Conservation (phyloP, 2,797 vertebrate genomes). For the Cyprinodon diabolis region DNA sequence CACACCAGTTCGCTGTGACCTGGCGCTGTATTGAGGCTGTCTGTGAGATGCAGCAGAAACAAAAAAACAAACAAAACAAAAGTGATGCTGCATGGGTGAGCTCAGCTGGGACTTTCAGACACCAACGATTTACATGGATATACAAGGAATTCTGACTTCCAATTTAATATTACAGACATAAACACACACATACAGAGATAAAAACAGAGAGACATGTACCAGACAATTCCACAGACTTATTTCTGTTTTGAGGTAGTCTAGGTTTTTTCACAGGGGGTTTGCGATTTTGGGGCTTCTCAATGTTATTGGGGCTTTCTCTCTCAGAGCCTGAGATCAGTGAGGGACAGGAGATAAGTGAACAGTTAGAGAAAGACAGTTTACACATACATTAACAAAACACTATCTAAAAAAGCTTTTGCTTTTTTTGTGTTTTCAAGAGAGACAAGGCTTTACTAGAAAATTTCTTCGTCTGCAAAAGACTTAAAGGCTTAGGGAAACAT, state of each 20-base stretch:
- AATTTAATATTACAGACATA: background rate
- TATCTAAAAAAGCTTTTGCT: background rate
- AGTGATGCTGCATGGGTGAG: background rate
- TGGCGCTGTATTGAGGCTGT: slow-evolving; percentile 70
- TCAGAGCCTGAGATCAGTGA: slow-evolving; percentile 77
- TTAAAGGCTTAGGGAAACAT: background rate
- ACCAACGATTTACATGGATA: background rate
- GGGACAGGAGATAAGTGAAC: slow-evolving; percentile 67
- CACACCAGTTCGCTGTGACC: slow-evolving; percentile 78
- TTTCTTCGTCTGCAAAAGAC: background rate
- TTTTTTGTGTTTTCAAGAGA: background rate
- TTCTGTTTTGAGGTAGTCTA: slow-evolving; percentile 83
- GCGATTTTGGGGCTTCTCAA: slow-evolving; percentile 82
- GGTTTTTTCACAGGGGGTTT: slow-evolving; percentile 84
- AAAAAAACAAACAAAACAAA: background rate
- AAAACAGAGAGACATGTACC: slow-evolving; percentile 75
- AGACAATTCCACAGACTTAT: slow-evolving; percentile 81
- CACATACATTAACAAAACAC: slow-evolving; percentile 49
- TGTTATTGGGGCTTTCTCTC: slow-evolving; percentile 80
- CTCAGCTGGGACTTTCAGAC: background rate
- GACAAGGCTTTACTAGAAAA: background rate
- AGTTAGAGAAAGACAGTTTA: slow-evolving; percentile 57
- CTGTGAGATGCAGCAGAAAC: slow-evolving; percentile 40
- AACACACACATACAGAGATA: slow-evolving; percentile 45
- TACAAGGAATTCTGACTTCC: slow-evolving; percentile 2